Evolutionary conservation across 37 sponge, comb jelly and placozoan genomes (phyloP).

Genomic region (Tethya wilhelma): DNA sequence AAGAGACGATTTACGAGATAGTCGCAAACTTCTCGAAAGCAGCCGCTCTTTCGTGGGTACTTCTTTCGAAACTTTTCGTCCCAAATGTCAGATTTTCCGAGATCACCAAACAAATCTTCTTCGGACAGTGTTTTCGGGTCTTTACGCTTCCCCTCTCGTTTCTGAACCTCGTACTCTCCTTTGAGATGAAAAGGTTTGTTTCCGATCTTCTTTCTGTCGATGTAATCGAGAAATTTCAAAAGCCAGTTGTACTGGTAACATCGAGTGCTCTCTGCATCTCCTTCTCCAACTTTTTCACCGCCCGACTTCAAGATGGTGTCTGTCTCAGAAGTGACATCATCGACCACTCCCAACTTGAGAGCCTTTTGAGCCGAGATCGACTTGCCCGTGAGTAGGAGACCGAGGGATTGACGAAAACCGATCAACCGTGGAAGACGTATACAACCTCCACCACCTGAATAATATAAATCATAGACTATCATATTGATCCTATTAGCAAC

Average conservation of each 20-base stretch:
- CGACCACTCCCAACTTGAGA: conserved; percentile 48
- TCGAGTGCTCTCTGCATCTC: background rate
- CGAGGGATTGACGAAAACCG: conserved; percentile 26
- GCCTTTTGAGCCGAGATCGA: conserved; percentile 33
- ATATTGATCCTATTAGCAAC: background rate
- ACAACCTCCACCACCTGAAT: conserved; percentile 70
- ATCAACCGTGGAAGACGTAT: conserved; percentile 52
- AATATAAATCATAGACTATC: background rate
- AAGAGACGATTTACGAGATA: background rate
- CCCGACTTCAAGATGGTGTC: background rate
- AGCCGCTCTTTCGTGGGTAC: background rate
- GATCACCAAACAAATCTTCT: background rate
- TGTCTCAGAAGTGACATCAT: conserved; percentile 32
- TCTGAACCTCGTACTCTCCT: background rate
- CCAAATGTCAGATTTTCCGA: background rate
- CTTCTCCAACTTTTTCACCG: background rate
- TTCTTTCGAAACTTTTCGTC: conserved; percentile 19
- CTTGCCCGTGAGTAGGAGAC: conserved; percentile 48
- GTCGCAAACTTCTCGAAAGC: background rate
- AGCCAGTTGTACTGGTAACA: conserved; percentile 40
- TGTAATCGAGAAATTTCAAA: background rate
- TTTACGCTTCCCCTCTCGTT: background rate
- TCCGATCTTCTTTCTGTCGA: conserved; percentile 28
- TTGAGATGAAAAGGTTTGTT: background rate
- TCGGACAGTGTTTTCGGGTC: background rate